Evolutionary conservation across 1,140 invertebrate species (phyloP).

Genomic region (Drosophila tani): DNA sequence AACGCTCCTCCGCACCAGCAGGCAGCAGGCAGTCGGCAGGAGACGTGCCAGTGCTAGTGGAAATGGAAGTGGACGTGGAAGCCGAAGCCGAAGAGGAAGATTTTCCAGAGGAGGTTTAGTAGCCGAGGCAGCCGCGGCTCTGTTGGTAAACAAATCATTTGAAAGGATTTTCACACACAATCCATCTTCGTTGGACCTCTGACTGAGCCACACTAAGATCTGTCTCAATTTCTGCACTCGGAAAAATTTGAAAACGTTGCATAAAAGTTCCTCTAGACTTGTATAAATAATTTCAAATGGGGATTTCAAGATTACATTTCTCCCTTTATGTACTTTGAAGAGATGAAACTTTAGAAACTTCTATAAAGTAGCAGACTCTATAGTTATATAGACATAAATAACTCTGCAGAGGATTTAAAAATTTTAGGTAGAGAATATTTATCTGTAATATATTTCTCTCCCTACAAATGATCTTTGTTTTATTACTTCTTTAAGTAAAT

Average conservation of each 20-base stretch:
- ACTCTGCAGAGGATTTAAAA: not conserved
- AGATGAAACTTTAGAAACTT: no score
- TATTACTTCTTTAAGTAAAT: not conserved
- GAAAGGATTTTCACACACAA: conserved; percentile 84
- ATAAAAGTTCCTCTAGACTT: no score
- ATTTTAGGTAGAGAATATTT: not conserved
- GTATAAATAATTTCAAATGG: no score
- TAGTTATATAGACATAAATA: no score
- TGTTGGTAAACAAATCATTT: conserved; percentile 84
- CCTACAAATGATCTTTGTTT: no score
- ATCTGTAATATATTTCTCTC: not conserved
- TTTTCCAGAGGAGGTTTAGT: conserved; percentile 35
- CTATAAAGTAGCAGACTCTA: no score
- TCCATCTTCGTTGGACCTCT: conserved; percentile 72
- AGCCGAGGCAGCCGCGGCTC: conserved; percentile 49
- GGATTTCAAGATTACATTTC: no score
- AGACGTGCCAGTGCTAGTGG: conserved; percentile 26
- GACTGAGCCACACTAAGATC: conserved; percentile 45
- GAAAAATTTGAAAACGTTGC: no score
- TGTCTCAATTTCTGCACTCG: conserved; percentile 28
- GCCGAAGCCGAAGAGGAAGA: conserved; percentile 22
- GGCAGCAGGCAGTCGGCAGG: conserved; percentile 38
- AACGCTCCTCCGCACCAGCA: conserved; percentile 19
- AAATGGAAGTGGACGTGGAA: not conserved
- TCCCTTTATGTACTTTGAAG: no score